Evolutionary conservation across 2,113 vertebrate genomes (phyloP), one percentile per base, ranked within the genome.

Genomic region (Picathartes gymnocephalus): DNA sequence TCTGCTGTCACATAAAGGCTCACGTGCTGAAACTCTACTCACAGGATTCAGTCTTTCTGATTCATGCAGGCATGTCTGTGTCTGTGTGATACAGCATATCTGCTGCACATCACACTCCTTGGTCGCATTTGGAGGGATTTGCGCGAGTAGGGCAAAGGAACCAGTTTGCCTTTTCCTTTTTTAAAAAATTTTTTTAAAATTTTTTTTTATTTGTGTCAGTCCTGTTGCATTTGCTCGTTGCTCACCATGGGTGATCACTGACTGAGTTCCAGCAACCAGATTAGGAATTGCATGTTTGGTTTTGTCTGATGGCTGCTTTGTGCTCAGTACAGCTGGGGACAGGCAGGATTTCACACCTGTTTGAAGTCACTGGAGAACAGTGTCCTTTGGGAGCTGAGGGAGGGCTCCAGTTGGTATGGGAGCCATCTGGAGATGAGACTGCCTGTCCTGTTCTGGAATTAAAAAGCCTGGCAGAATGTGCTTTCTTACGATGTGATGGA

Each of bases 1-100:
- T 91, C 58, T 70, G 60, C 57, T 95, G 23, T 84, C 54, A 60
- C 76, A 74, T 73, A 92, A 86, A 90, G 53, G 69, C 85, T 95
- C 45, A 92, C 1, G 4, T 93, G 69, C 68, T 84, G 76, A 64
- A 95, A 88, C 80, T 83, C 65, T 82, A 33, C 74, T 95, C 42
- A 23, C 71, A 90, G 94, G 82, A 42, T 86, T 74, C 88, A 81
- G 57, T 86, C 76, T 84, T 92, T 90, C 76, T 0, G 3, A 94
- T 92, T 91, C 91, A 91, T 27, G 68, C 51, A 90, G 88, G 72
- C 93, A 74, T 65, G 88, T 60, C 93, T 94, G 76, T 68, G 45
- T 56, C 69, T 81, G 88, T 78, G 86, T 3, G 86, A 95, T 95
- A 93, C 88, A 93, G 91, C 30, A 0, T 93, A 93, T 94, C 88